phyloP scores from a whole-genome alignment of 2,113 vertebrate genomes.

The Lagopus muta region DNA sequence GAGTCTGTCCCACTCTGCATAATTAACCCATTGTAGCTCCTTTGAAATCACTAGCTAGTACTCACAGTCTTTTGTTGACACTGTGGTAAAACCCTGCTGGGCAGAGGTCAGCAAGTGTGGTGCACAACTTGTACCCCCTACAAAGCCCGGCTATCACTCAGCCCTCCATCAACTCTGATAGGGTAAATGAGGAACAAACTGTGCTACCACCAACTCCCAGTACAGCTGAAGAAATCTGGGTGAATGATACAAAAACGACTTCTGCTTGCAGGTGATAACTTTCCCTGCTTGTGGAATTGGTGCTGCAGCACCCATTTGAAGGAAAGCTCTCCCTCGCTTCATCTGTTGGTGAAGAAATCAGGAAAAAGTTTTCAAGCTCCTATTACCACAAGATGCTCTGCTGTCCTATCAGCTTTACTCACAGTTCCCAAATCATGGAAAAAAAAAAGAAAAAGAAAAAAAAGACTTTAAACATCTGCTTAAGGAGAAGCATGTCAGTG shows the following conservation, averaged over 20 bases:
- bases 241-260: neutral
- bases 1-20: neutral
- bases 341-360: neutral
- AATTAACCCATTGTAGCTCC: neutral
- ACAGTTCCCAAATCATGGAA: neutral
- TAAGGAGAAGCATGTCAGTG: neutral
- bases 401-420: neutral
- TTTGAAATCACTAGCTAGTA: slow-evolving; percentile 1
- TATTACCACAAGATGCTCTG: neutral
- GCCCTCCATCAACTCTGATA: neutral
- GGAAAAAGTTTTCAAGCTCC: neutral
- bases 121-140: neutral
- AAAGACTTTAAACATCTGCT: neutral
- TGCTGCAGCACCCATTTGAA: neutral
- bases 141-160: neutral
- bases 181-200: neutral
- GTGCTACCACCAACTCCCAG: neutral
- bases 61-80: neutral
- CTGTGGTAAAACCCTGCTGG: neutral
- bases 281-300: neutral
- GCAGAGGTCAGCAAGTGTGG: neutral
- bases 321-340: neutral
- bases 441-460: neutral
- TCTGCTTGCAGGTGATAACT: neutral
- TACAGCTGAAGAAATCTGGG: neutral